Evolutionary conservation across 2,888 invertebrate species (phyloP), one percentile per base, ranked within the genome.

Genomic region (Drosophila tripunctata): DNA sequence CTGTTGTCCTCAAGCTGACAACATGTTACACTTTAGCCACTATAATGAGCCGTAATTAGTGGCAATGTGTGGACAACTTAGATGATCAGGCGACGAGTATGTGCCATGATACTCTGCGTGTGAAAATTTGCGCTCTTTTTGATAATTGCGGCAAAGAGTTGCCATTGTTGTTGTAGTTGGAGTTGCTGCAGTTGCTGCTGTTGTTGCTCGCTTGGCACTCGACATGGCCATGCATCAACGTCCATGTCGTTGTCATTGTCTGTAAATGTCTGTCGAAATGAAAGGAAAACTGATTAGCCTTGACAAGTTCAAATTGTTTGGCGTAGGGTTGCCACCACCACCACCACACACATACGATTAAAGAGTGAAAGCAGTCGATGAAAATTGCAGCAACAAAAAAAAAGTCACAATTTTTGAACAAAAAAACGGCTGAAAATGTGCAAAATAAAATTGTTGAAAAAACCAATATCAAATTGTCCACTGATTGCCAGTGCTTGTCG

Each of bases 11-110:
- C 85, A 67, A 61, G 73, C 72, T 78, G 86, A 80, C 88, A 87
- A 87, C 84, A 83, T 84, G 84, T 78, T 84, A 84, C 84, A 84
- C 84, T 84, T 84, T 87, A 88, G 84, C 83, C 88, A 84, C 88
- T 75, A 86, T 84, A 84, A 84, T 84, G 84, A 84, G 84, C 83
- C 85, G 83, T 87, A 84, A 84, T 84, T 84, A 87, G 84, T 87
- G 83, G 70, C 65, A 76, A 72, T 80, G 74, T 76, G 81, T 73
- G 77, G 61, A 77, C 79, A 70, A 65, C 67, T 60, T 54, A 60
- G 67, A 77, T 67, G 64, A 17, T 40, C 36, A 61, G n/a, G 54
- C 78, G 60, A 74, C 15, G 52, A 30, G 21, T 41, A 14, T 33
- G 54, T 65, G 57, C 38, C 67, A 75, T 76, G 61, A 74, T 67